Percentiles rank a stretch among this genome's conserved stretches.
These are phyloP conservation scores for Pseudomyrmex dendroicus DNA, from an alignment of 1,140 invertebrate genomes.

Conservation along the genomic window DNA sequence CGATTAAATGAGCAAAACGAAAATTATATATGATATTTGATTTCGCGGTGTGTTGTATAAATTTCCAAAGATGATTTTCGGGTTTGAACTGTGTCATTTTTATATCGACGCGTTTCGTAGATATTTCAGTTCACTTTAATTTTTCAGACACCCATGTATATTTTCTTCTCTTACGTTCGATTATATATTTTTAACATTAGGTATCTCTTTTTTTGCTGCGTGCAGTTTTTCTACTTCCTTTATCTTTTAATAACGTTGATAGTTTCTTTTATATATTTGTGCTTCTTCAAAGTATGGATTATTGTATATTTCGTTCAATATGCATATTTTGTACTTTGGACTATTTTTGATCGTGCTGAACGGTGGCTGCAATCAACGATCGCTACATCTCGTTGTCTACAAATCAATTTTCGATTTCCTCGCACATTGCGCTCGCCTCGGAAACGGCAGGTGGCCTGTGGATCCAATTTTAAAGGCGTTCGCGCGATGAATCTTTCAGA, in stretches of 20 bases:
- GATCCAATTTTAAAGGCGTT: conserved; percentile 52
- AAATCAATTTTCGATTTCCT: conserved; percentile 60
- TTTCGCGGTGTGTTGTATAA: too few species aligned
- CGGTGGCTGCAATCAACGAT: conserved; percentile 26
- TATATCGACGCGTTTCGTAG: too few species aligned
- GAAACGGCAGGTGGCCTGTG: conserved; percentile 44
- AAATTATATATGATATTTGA: not conserved
- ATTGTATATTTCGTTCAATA: not conserved
- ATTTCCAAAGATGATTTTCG: too few species aligned
- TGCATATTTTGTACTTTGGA: not conserved
- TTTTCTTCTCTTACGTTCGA: too few species aligned
- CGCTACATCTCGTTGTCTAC: conserved; percentile 32
- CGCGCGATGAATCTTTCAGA: conserved; percentile 57
- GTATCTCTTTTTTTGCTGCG: too few species aligned
- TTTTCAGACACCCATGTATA: not conserved
- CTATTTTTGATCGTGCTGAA: conserved; percentile 9
- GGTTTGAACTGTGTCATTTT: too few species aligned
- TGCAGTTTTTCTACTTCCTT: too few species aligned
- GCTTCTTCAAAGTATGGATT: not conserved
- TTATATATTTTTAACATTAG: too few species aligned
- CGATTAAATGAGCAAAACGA: not conserved
- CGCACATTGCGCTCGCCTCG: conserved; percentile 21
- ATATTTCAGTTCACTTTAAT: not conserved
- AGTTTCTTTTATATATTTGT: not conserved
- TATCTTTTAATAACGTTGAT: too few species aligned